Conservation (phyloP, 53 echinoderm and acorn worm species). For the Holothuria scabra region DNA sequence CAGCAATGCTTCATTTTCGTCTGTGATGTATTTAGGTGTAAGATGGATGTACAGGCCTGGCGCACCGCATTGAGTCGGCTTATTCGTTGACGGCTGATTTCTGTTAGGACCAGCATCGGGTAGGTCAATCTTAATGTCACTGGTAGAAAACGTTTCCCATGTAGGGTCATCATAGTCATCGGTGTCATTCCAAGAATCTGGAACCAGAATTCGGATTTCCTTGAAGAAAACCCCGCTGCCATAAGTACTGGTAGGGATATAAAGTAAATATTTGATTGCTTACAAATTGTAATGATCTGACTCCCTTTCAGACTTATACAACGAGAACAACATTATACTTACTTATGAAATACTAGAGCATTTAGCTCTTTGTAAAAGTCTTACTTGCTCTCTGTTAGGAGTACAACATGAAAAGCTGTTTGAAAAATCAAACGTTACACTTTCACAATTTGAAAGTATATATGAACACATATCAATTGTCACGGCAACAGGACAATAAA, state of each 20-base stretch:
- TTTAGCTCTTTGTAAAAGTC: too few relatives aligned
- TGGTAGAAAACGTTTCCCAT: slow-evolving; percentile 69
- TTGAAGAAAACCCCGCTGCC: slow-evolving; percentile 64
- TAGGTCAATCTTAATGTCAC: slow-evolving; percentile 71
- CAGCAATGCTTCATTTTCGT: slow-evolving; percentile 14
- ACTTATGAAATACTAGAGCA: too few relatives aligned
- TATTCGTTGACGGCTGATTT: slow-evolving; percentile 65
- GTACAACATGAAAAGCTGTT: too few relatives aligned
- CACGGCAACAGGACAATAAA: too few relatives aligned
- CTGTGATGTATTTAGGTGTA: slow-evolving; percentile 65
- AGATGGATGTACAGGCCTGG: slow-evolving; percentile 67
- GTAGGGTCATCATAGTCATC: slow-evolving; percentile 31
- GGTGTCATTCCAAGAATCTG: slow-evolving; percentile 60
- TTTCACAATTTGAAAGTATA: too few relatives aligned
- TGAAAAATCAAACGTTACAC: too few relatives aligned
- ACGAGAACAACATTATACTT: too few relatives aligned
- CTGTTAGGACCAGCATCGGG: background rate
- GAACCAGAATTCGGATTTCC: slow-evolving; percentile 72
- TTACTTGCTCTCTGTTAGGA: too few relatives aligned
- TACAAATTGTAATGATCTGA: too few relatives aligned
- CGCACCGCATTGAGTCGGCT: slow-evolving; percentile 69
- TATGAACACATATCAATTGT: too few relatives aligned
- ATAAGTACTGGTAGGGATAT: slow-evolving; percentile 6
- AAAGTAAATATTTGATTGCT: background rate
- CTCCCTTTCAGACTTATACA: too few relatives aligned